Conservation (phyloP, 53 echinoderm and acorn worm species). For the Antedon mediterranea region DNA sequence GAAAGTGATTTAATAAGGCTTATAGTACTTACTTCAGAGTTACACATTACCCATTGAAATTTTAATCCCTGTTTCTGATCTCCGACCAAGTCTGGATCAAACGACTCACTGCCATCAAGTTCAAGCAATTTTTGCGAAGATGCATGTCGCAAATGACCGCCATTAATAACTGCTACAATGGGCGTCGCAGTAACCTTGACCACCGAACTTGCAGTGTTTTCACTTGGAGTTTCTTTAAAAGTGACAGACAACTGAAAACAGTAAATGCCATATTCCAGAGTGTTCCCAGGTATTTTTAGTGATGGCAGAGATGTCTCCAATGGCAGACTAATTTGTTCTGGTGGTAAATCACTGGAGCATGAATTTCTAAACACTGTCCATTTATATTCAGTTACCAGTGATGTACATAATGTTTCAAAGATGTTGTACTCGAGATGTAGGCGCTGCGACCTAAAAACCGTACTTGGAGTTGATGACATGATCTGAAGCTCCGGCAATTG, state of each 20-base stretch:
- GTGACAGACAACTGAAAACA: not conserved
- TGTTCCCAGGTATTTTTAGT: not conserved
- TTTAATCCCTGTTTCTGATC: not conserved
- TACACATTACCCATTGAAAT: not conserved
- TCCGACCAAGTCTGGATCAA: not conserved
- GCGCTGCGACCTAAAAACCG: not conserved
- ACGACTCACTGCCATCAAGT: not conserved
- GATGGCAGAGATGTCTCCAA: not conserved
- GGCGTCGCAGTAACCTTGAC: not conserved
- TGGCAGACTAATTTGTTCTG: not conserved
- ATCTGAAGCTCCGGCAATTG: not conserved
- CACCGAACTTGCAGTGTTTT: not conserved
- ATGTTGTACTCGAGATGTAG: not conserved
- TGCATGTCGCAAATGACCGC: not conserved
- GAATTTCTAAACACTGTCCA: not conserved
- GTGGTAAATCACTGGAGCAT: not conserved
- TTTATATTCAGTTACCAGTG: not conserved
- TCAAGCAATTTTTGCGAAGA: not conserved
- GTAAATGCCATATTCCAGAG: not conserved
- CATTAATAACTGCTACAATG: not conserved
- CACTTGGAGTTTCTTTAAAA: not conserved
- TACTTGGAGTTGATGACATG: not conserved
- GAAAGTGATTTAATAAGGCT: no score
- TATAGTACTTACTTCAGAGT: not conserved
- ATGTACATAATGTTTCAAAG: not conserved